Conservation (phyloP, 2,113 vertebrate genomes). For the Chionomys nivalis region DNA sequence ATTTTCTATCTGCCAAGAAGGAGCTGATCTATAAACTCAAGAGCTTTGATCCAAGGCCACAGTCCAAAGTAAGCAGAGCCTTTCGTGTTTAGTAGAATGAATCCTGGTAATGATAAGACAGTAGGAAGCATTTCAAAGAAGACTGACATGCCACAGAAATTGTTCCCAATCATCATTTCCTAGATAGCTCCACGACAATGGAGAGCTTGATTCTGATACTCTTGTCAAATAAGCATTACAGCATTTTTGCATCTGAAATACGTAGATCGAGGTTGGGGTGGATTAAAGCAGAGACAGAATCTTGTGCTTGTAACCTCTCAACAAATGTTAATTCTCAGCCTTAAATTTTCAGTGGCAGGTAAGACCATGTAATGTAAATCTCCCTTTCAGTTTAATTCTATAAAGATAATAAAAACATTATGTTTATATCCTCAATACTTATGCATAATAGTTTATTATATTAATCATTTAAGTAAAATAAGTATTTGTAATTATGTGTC, state of each 20-base stretch:
- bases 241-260: neutral
- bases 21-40: neutral
- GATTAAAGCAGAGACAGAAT: neutral
- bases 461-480: constrained; percentile 74
- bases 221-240: neutral
- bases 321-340: constrained; percentile 4
- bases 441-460: constrained; percentile 52
- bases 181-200: neutral
- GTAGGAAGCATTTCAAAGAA: neutral
- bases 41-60: neutral
- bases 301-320: neutral
- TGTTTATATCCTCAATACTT: constrained; percentile 40
- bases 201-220: neutral
- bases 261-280: neutral
- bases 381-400: constrained; percentile 58
- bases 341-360: neutral
- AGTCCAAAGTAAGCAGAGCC: neutral
- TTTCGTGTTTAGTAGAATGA: neutral
- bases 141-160: neutral
- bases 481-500: constrained; percentile 66
- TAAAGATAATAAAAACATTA: neutral
- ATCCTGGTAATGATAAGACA: neutral
- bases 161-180: neutral
- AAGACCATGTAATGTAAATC: neutral
- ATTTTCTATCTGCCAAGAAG: neutral